Conservation (phyloP, 2,113 vertebrate species). For the Lutjanus erythropterus region DNA sequence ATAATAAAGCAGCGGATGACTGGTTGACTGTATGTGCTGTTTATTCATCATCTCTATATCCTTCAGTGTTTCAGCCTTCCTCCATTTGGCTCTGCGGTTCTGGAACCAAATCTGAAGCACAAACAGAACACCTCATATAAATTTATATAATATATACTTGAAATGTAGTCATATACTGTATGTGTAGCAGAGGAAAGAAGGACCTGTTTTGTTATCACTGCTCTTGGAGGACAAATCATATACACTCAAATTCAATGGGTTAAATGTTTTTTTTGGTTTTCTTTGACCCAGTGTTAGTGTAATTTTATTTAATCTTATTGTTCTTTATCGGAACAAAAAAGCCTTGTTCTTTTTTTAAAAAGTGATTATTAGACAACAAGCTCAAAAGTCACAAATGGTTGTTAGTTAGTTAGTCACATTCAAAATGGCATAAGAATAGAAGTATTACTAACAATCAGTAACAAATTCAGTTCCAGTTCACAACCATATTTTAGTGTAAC, state of each 20-base stretch:
- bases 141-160: background rate
- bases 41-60: constrained; percentile 55
- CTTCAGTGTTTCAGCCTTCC: constrained; percentile 71
- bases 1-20: constrained; percentile 36
- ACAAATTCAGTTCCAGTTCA: too few relatives aligned
- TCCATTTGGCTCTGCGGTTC: constrained; percentile 80
- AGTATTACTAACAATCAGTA: too few relatives aligned
- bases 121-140: background rate
- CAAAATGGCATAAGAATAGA: too few relatives aligned
- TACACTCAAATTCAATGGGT: background rate
- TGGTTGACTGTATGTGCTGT: constrained; percentile 16
- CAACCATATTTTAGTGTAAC: background rate
- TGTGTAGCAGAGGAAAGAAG: background rate
- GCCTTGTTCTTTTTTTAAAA: too few relatives aligned
- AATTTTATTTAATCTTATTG: too few relatives aligned
- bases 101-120: constrained; percentile 79
- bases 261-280: too few relatives aligned
- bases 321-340: too few relatives aligned
- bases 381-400: too few relatives aligned
- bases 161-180: too few relatives aligned
- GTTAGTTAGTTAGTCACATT: too few relatives aligned
- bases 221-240: background rate
- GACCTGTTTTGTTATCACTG: background rate
- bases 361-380: too few relatives aligned
- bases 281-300: background rate